Evolutionary conservation across 2,113 vertebrate genomes (phyloP).

Genomic region (Thermophis baileyi): DNA sequence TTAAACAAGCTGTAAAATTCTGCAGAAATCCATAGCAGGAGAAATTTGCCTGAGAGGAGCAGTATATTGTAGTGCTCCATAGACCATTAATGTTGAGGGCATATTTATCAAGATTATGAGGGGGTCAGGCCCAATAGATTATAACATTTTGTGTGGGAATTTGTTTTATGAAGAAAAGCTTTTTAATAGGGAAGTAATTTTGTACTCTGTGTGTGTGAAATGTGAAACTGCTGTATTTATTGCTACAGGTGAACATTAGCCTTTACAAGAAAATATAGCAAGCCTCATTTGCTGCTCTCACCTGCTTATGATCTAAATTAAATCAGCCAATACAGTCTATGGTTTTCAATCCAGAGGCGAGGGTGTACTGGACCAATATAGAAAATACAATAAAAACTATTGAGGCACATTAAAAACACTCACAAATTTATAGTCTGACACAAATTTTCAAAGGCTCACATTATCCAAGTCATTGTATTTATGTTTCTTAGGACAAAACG

Average conservation of each 20-base stretch:
- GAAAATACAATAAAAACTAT: background rate
- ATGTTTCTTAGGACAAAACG: background rate
- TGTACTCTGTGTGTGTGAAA: background rate
- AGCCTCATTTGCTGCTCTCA: background rate
- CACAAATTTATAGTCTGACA: background rate
- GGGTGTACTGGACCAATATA: background rate
- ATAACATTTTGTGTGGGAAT: background rate
- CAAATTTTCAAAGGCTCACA: background rate
- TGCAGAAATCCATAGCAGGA: slow-evolving; percentile 7
- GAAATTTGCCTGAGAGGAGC: background rate
- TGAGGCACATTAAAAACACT: background rate
- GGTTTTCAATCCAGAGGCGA: background rate
- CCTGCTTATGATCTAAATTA: background rate
- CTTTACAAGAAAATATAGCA: background rate
- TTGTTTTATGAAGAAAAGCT: background rate
- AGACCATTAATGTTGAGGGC: background rate
- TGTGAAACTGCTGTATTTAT: background rate
- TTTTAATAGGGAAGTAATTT: slow-evolving; percentile 1
- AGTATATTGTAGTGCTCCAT: background rate
- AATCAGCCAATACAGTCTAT: background rate
- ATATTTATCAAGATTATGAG: background rate
- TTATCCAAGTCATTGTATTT: background rate
- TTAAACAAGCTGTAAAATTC: background rate
- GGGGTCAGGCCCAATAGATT: background rate
- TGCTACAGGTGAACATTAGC: background rate